Base-by-base conservation (phyloP, 2,888 invertebrate species). In the Lutraria lutraria region DNA sequence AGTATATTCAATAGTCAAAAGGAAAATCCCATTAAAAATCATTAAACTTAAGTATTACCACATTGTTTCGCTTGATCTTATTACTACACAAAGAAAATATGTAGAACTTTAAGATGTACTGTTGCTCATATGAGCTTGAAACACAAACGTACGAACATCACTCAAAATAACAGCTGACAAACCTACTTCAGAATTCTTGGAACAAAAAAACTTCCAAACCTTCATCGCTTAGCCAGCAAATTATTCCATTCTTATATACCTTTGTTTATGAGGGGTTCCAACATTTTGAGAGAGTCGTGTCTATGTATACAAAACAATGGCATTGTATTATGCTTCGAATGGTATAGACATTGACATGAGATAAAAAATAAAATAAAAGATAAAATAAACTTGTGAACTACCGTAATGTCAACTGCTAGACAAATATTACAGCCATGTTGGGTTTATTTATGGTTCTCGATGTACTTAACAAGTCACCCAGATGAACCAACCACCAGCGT, bases 131-230 rank as follows among this genome's bases (percentile, higher is more conserved):
- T 68, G 25, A 68, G 63, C 63, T 68, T 25, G n/a, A 68, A 68
- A 68, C 63, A 68, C 63, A 12, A 68, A 68, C 63, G 25, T 68
- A 68, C 63, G 63, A 68, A 68, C n/a, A 68, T 68, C 63, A 68
- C 63, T 68, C 63, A 68, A 6, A 68, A 68, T 25, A 68, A 68
- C 63, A 68, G 63, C 63, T 68, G 63, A 68, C 6, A 8, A 68
- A 6, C 0, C 25, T 68, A 25, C 63, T 68, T 25, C 21, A 68
- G n/a, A 25, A 68, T 25, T 68, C 63, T 68, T 25, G 25, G 63
- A 68, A 68, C n/a, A 68, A 68, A 68, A 43, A 68, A 68, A n/a
- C 63, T 68, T 68, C 63, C n/a, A 68, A 68, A 68, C 63, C n/a
- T 68, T 68, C 63, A 68, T 68, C 63, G 25, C 63, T 68, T 68